Conservation (phyloP, 2,797 vertebrate species). For the Hephaestus fuliginosus region DNA sequence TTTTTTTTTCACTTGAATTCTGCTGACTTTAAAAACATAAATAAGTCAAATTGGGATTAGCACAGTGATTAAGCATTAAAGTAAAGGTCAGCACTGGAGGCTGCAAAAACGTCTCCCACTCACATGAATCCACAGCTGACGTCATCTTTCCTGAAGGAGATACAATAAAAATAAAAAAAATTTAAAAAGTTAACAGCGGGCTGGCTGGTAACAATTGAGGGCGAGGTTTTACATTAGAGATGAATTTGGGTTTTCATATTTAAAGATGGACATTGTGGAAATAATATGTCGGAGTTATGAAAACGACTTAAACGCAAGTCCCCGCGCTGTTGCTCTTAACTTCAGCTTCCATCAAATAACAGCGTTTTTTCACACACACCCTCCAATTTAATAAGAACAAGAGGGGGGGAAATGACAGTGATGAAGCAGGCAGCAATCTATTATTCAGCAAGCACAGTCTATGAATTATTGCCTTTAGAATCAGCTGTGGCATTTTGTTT, state of each 20-base stretch:
- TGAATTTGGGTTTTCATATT: not conserved
- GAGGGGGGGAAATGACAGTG: fast-evolving
- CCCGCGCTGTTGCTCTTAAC: not conserved
- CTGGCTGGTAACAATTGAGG: not conserved
- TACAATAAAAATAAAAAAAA: not conserved
- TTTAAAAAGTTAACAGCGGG: no score
- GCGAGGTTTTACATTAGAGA: not conserved
- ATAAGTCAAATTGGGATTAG: slow-evolving; percentile 51
- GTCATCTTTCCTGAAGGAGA: not conserved
- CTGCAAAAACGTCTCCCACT: slow-evolving; percentile 13
- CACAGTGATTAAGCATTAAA: slow-evolving; percentile 45
- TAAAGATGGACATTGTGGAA: not conserved
- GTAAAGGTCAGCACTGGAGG: slow-evolving; percentile 58
- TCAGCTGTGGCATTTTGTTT: not conserved
- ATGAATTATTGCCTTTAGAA: slow-evolving; percentile 6
- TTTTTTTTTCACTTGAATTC: slow-evolving; percentile 30
- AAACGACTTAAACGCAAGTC: not conserved
- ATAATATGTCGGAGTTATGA: not conserved
- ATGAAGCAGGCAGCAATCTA: not conserved
- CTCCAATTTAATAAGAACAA: not conserved
- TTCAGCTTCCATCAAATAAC: slow-evolving; percentile 2
- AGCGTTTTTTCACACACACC: not conserved
- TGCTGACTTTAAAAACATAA: slow-evolving; percentile 25
- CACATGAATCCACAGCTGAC: not conserved
- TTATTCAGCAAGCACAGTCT: not conserved